These are phyloP conservation scores for Ispidina lecontei DNA, from an alignment of 2,797 vertebrate species.

Conservation along the genomic window DNA sequence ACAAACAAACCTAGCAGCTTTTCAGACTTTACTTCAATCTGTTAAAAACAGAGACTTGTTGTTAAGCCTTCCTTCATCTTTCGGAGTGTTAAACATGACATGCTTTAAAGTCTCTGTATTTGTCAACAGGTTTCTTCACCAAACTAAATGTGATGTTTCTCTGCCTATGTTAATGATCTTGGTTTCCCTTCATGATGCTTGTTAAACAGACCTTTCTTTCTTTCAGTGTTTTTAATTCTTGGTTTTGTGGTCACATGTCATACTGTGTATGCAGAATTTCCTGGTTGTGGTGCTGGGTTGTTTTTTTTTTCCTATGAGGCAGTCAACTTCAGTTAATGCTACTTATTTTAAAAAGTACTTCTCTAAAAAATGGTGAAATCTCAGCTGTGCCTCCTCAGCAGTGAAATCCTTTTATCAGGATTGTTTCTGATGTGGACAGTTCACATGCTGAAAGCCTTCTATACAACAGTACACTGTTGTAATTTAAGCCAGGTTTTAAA, in stretches of 20 bases:
- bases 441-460: not conserved
- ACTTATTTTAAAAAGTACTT: not conserved
- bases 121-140: not conserved
- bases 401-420: not conserved
- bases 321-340: not conserved
- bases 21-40: not conserved
- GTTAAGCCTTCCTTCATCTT: not conserved
- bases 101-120: not conserved
- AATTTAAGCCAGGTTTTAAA: not conserved
- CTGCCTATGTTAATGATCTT: not conserved
- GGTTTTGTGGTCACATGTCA: not conserved
- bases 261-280: not conserved
- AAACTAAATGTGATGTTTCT: not conserved
- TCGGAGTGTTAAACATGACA: not conserved
- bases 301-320: not conserved
- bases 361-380: not conserved
- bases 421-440: not conserved
- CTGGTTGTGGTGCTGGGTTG: not conserved
- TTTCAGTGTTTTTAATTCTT: not conserved
- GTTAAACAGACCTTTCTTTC: not conserved
- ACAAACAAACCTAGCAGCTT: not conserved
- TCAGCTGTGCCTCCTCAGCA: not conserved
- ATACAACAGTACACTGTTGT: not conserved
- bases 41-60: not conserved
- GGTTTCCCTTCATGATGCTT: not conserved